Percentiles rank a stretch among this genome's conserved stretches.
phyloP scores from a whole-genome alignment of 2,888 invertebrate genomes.

The Amphipyra tragopoginis region DNA sequence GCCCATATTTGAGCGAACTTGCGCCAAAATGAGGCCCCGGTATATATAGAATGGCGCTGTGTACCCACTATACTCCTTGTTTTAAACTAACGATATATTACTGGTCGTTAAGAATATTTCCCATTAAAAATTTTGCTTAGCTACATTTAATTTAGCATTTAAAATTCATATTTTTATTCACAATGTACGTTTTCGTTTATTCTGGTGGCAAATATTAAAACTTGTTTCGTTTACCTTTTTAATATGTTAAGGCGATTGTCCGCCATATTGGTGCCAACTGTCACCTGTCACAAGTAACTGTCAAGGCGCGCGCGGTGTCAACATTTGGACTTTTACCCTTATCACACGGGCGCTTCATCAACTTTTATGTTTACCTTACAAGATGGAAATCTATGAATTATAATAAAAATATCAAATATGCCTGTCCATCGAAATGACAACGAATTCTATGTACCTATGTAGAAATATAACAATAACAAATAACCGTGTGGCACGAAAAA shows the following conservation, averaged over 20 bases:
- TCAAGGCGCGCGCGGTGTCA: slow-evolving; percentile 57
- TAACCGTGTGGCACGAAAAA: neutral
- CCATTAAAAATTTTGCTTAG: no score
- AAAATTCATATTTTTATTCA: no score
- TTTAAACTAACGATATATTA: slow-evolving; percentile 54
- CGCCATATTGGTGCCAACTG: slow-evolving; percentile 60
- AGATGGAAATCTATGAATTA: slow-evolving; percentile 46
- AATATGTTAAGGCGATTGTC: slow-evolving; percentile 21
- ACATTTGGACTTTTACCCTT: slow-evolving; percentile 65
- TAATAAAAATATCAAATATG: slow-evolving; percentile 20
- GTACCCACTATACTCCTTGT: slow-evolving; percentile 18
- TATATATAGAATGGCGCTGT: slow-evolving; percentile 42
- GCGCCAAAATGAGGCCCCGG: slow-evolving; percentile 52
- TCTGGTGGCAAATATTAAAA: neutral
- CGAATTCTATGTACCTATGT: neutral
- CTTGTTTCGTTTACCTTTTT: slow-evolving; percentile 1
- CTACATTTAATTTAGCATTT: no score
- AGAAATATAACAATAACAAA: neutral
- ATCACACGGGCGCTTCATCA: slow-evolving; percentile 53
- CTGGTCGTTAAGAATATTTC: slow-evolving; percentile 43
- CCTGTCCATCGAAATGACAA: slow-evolving; percentile 4
- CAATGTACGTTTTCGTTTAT: slow-evolving; percentile 16
- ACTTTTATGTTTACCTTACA: slow-evolving; percentile 59
- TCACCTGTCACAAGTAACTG: slow-evolving; percentile 66
- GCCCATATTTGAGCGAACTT: slow-evolving; percentile 63